Evolutionary conservation across 2,113 vertebrate species (phyloP).

Genomic region (Vulpes vulpes): DNA sequence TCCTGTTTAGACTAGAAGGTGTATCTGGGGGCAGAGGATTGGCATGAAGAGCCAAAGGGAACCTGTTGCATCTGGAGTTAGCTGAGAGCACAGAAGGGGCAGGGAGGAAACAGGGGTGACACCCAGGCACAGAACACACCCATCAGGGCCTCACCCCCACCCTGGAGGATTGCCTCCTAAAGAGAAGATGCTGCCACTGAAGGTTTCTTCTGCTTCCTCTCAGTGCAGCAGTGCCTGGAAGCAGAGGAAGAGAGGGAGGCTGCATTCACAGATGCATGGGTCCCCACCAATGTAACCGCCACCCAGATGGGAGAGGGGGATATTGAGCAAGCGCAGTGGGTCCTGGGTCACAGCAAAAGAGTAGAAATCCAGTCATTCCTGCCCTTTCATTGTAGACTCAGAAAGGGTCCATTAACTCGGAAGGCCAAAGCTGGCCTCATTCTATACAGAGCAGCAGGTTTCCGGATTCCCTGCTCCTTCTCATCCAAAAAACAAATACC

Average conservation of each 20-base stretch:
- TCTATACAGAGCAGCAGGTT: conserved; percentile 74
- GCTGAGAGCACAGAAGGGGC: neutral
- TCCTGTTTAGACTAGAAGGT: conserved; percentile 22
- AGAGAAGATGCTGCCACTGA: neutral
- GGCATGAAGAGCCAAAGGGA: conserved; percentile 36
- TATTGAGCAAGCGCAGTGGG: neutral
- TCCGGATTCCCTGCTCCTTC: conserved; percentile 69
- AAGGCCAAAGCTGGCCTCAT: conserved; percentile 69
- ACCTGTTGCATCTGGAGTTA: conserved; percentile 82
- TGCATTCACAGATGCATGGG: neutral
- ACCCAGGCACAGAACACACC: neutral
- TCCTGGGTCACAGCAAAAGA: neutral
- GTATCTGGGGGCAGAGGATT: neutral
- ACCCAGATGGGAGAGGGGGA: neutral
- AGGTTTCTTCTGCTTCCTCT: neutral
- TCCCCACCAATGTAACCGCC: neutral
- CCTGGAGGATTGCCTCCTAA: neutral
- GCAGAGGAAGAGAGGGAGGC: neutral
- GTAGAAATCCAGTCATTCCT: conserved; percentile 12
- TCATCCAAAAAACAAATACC: conserved; percentile 49
- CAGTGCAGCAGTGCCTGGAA: conserved; percentile 21
- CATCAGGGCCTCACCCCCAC: neutral
- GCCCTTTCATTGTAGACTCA: conserved; percentile 47
- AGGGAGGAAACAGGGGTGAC: conserved; percentile 1
- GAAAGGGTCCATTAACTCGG: conserved; percentile 52